These are phyloP conservation scores for Perodicticus potto DNA, from an alignment of 2,797 vertebrate species.

Conservation along the genomic window DNA sequence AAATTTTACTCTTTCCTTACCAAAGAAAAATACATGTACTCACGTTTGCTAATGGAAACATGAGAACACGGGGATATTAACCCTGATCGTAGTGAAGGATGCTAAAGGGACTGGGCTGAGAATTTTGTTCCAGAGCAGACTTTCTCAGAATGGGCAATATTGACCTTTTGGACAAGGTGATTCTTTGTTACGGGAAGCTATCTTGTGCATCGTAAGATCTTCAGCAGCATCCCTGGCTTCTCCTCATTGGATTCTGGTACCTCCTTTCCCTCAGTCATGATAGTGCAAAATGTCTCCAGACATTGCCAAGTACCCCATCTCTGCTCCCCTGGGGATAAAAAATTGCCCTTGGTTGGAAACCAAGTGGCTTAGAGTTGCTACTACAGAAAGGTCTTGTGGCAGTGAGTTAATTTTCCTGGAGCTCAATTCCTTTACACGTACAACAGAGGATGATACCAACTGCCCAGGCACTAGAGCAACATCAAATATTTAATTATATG, in stretches of 20 bases:
- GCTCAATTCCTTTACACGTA: constrained; percentile 11
- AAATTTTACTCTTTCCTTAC: background rate
- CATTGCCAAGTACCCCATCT: background rate
- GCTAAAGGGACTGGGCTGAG: background rate
- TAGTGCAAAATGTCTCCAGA: background rate
- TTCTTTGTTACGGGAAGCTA: background rate
- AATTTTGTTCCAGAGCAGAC: background rate
- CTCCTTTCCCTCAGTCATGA: background rate
- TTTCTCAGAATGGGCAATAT: background rate
- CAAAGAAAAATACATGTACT: background rate
- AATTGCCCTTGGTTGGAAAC: background rate
- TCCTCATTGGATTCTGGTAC: background rate
- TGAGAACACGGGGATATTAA: background rate
- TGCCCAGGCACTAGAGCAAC: background rate
- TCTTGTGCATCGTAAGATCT: background rate
- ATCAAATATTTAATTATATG: constrained; percentile 17
- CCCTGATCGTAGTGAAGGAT: background rate
- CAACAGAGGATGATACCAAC: background rate
- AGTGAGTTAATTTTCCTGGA: background rate
- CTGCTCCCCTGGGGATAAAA: background rate
- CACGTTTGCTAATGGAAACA: background rate
- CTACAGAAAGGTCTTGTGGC: background rate
- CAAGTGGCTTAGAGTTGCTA: too few species aligned
- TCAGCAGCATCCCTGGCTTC: background rate
- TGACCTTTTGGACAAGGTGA: background rate